Evolutionary conservation across 2,888 invertebrate species (phyloP).

Genomic region (Xestia sexstrigata): DNA sequence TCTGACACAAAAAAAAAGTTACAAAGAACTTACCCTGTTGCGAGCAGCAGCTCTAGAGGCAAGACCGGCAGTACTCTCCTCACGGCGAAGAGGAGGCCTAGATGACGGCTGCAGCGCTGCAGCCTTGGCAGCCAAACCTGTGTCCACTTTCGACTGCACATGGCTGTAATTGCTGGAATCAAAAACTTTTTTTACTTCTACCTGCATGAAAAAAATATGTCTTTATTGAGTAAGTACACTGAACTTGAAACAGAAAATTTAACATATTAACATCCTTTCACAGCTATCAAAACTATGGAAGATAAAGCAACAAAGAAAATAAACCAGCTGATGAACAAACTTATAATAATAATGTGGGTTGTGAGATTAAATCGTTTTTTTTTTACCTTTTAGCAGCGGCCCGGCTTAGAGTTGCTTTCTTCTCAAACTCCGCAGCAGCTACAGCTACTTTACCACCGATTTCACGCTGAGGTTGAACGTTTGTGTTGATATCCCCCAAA

Average conservation of each 20-base stretch:
- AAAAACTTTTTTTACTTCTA: constrained; percentile 42
- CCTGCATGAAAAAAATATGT: constrained; percentile 36
- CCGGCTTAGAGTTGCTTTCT: constrained; percentile 78
- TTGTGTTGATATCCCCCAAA: constrained; percentile 85
- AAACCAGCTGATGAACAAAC: constrained; percentile 28
- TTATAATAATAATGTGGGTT: constrained; percentile 23
- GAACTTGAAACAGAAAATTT: not conserved
- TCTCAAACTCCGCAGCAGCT: constrained; percentile 82
- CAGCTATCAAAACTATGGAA: not conserved
- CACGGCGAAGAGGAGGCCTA: constrained; percentile 82
- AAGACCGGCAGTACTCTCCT: constrained; percentile 85
- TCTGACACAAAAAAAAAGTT: not conserved
- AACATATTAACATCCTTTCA: no score
- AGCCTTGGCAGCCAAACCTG: constrained; percentile 78
- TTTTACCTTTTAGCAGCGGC: constrained; percentile 76
- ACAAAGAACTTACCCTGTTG: constrained; percentile 73
- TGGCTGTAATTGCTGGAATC: constrained; percentile 83
- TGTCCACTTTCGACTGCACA: constrained; percentile 87
- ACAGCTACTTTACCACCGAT: constrained; percentile 80
- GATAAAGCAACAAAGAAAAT: constrained; percentile 4
- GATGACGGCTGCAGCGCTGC: constrained; percentile 74
- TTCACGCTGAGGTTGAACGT: constrained; percentile 81
- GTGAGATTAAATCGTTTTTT: not conserved
- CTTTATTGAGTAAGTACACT: no score
- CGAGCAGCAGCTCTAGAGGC: constrained; percentile 80